These are phyloP conservation scores for Deroplatys truncata DNA, from an alignment of 2,888 invertebrate species.

Conservation along the genomic window DNA sequence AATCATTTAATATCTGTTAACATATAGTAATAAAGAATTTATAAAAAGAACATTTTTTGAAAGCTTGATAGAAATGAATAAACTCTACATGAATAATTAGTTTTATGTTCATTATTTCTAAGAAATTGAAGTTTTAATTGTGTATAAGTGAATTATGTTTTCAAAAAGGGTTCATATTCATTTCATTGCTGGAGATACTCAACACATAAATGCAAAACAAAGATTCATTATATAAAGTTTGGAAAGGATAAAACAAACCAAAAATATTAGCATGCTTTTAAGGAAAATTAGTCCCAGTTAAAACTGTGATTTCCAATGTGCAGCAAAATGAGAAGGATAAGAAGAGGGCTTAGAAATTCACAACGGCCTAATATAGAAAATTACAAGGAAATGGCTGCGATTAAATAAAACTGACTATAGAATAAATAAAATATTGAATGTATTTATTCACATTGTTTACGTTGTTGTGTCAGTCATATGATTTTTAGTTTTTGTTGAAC, in stretches of 20 bases:
- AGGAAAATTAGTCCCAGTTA: not conserved
- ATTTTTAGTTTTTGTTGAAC: not conserved
- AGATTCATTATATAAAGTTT: not conserved
- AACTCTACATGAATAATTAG: not conserved
- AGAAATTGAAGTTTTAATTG: not conserved
- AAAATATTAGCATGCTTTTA: not conserved
- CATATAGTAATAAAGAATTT: not conserved
- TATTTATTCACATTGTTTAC: not conserved
- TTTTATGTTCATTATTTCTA: not conserved
- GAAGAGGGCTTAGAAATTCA: not conserved
- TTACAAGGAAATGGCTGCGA: not conserved
- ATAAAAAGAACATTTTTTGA: not conserved
- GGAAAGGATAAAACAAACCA: not conserved
- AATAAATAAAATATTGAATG: not conserved
- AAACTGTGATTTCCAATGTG: not conserved
- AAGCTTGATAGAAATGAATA: not conserved
- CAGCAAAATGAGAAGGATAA: not conserved
- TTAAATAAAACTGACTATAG: not conserved
- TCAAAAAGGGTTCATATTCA: not conserved
- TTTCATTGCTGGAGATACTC: not conserved
- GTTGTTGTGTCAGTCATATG: not conserved
- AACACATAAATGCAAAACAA: not conserved
- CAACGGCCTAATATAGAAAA: conserved; percentile 4
- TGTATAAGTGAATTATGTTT: not conserved
- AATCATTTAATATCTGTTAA: not conserved